phyloP scores from a whole-genome alignment of 2,888 invertebrate genomes.

The Sacculina carcini region DNA sequence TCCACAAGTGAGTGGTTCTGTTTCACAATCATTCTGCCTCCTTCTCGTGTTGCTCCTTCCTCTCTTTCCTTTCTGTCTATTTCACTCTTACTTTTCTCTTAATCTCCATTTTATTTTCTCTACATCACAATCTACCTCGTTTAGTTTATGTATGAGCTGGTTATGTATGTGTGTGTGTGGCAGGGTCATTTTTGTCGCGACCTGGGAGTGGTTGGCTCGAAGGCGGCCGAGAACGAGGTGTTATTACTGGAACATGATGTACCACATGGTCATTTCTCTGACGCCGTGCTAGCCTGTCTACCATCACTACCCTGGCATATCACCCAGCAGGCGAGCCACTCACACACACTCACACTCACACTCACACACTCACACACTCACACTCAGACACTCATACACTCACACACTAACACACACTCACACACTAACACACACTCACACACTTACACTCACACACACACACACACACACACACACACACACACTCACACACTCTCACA shows the following conservation, averaged over 20 bases:
- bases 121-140: neutral
- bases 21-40: conserved; percentile 10
- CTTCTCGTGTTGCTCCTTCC: too few relatives aligned
- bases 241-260: conserved; percentile 24
- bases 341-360: too few relatives aligned
- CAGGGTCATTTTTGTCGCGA: conserved; percentile 82
- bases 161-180: conserved; percentile 8
- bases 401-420: too few relatives aligned
- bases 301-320: conserved; percentile 74
- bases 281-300: conserved; percentile 68
- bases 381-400: too few relatives aligned
- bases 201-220: conserved; percentile 73
- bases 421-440: too few relatives aligned
- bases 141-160: neutral
- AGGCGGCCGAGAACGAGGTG: conserved; percentile 87
- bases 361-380: too few relatives aligned
- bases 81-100: neutral
- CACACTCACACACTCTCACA: too few relatives aligned
- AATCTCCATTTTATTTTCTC: neutral
- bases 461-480: too few relatives aligned
- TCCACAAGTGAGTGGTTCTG: conserved; percentile 14
- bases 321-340: conserved; percentile 41
- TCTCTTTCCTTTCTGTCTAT: neutral
- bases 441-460: too few relatives aligned
- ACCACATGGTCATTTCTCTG: conserved; percentile 81